Conservation (phyloP, 2,797 vertebrate genomes). For the Toxotes lorentzi region DNA sequence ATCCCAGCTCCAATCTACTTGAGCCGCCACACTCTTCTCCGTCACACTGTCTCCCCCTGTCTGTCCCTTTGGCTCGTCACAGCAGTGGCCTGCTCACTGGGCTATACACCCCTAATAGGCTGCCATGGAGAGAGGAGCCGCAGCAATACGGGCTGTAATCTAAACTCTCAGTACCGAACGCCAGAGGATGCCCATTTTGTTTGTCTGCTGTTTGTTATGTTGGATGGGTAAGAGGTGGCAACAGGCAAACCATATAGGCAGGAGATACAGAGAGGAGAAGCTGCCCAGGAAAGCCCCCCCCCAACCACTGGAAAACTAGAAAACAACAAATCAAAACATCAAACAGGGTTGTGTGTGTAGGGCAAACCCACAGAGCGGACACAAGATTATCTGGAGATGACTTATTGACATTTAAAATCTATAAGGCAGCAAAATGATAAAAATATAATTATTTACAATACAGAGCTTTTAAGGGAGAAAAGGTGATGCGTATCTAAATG, state of each 20-base stretch:
- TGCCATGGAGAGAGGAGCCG: slow-evolving; percentile 62
- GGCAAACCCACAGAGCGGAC: neutral
- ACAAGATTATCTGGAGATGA: neutral
- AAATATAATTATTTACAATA: neutral
- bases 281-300: neutral
- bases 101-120: slow-evolving; percentile 68
- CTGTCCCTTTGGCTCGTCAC: slow-evolving; percentile 79
- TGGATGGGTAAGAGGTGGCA: slow-evolving; percentile 56
- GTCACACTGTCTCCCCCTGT: slow-evolving; percentile 83
- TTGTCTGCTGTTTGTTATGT: slow-evolving; percentile 55
- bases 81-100: slow-evolving; percentile 70
- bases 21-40: slow-evolving; percentile 69
- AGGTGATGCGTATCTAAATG: neutral
- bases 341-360: neutral
- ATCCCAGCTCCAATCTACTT: slow-evolving; percentile 70
- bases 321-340: slow-evolving; percentile 33
- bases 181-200: slow-evolving; percentile 68
- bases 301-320: slow-evolving; percentile 18
- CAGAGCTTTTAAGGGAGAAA: neutral
- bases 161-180: slow-evolving; percentile 62
- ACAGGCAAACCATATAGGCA: slow-evolving; percentile 31
- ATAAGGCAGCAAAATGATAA: neutral
- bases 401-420: slow-evolving; percentile 1
- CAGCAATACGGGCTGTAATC: slow-evolving; percentile 63
- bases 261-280: slow-evolving; percentile 33